Evolutionary conservation across 53 echinoderm and acorn worm species (phyloP).

Genomic region (Echinometra lucunter): DNA sequence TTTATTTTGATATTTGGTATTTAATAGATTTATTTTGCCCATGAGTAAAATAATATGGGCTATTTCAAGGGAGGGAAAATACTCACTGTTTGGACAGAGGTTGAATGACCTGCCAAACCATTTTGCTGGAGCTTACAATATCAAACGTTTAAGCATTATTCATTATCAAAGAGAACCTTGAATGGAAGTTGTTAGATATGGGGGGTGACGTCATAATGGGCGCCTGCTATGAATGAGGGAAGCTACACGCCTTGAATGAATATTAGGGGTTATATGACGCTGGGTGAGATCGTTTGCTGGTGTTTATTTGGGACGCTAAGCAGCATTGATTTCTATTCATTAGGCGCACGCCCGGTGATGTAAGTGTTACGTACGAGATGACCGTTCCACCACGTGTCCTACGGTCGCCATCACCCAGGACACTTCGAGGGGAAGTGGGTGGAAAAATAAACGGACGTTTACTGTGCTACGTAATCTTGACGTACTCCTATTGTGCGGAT

Average conservation of each 20-base stretch:
- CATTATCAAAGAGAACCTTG: neutral
- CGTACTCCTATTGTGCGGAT: neutral
- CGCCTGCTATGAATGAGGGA: conserved; percentile 26
- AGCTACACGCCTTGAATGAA: conserved; percentile 37
- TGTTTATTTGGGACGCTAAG: conserved; percentile 45
- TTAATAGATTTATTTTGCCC: neutral
- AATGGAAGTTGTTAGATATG: neutral
- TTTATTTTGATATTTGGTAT: conserved; percentile 39
- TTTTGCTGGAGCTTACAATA: neutral
- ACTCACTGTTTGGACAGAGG: neutral
- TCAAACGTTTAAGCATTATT: conserved; percentile 5
- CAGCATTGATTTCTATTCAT: conserved; percentile 42
- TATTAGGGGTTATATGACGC: conserved; percentile 31
- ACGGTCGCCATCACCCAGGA: neutral
- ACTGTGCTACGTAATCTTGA: conserved; percentile 17
- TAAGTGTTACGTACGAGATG: conserved; percentile 23
- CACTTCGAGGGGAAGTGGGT: neutral
- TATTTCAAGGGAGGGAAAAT: neutral
- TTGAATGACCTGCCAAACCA: conserved; percentile 17
- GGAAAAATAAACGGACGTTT: neutral
- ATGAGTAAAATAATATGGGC: neutral
- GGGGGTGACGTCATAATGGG: conserved; percentile 42
- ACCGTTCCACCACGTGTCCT: conserved; percentile 37
- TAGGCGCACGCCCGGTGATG: conserved; percentile 22
- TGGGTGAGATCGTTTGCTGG: conserved; percentile 19